phyloP scores from a whole-genome alignment of 2,888 invertebrate genomes.

The Embidobia sp. region DNA sequence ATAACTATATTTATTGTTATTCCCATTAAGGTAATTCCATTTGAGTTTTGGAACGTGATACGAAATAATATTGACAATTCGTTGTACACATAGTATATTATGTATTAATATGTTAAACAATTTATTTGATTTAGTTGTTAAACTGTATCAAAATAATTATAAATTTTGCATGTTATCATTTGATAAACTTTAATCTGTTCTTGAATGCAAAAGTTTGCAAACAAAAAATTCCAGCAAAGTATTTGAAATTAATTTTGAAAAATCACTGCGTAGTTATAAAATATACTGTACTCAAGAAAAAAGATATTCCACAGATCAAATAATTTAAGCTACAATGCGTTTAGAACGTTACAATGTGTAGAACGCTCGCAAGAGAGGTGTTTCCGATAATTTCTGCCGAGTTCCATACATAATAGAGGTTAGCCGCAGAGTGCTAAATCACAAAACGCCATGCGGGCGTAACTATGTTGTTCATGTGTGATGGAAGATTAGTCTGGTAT shows the following conservation, averaged over 20 bases:
- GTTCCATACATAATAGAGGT: slow-evolving; percentile 80
- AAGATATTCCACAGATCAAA: slow-evolving; percentile 39
- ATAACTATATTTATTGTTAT: too few relatives aligned
- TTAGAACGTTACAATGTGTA: slow-evolving; percentile 39
- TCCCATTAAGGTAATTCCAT: too few relatives aligned
- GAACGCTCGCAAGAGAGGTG: slow-evolving; percentile 75
- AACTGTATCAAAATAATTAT: too few relatives aligned
- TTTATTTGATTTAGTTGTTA: too few relatives aligned
- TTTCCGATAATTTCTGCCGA: slow-evolving; percentile 79
- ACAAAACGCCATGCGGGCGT: slow-evolving; percentile 81
- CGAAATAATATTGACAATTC: too few relatives aligned
- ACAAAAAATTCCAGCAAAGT: neutral
- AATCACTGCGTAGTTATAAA: slow-evolving; percentile 5
- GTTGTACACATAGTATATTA: too few relatives aligned
- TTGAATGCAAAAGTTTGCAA: neutral
- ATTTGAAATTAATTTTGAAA: slow-evolving; percentile 1
- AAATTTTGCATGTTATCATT: too few relatives aligned
- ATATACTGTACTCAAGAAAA: slow-evolving; percentile 7
- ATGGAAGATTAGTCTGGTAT: slow-evolving; percentile 81
- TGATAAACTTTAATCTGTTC: too few relatives aligned
- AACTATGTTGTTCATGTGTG: slow-evolving; percentile 81
- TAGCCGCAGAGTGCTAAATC: slow-evolving; percentile 81
- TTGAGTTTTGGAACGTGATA: too few relatives aligned
- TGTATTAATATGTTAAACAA: too few relatives aligned
- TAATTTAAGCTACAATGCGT: slow-evolving; percentile 46